Conservation (phyloP, 2,113 vertebrate species). For the Anhinga rufa region DNA sequence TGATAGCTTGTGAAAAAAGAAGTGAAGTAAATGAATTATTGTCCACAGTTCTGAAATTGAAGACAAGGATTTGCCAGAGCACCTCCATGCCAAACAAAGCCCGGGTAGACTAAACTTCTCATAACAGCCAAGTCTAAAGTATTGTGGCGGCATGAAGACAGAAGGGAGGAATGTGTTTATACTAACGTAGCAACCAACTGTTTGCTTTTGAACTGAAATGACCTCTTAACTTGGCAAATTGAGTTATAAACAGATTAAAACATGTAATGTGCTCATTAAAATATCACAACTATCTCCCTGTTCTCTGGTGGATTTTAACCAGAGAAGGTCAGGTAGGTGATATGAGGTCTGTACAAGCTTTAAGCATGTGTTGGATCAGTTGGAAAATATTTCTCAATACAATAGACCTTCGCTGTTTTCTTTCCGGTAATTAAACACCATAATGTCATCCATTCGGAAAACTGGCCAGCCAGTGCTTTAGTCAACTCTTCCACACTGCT, state of each 20-base stretch:
- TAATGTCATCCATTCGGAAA: background rate
- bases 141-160: background rate
- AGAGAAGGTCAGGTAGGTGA: background rate
- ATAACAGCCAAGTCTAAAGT: background rate
- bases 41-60: background rate
- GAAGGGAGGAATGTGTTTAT: background rate
- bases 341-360: background rate
- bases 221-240: background rate
- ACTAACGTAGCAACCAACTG: background rate
- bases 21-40: background rate
- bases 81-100: background rate
- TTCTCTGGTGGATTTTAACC: background rate
- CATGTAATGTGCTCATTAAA: background rate
- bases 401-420: background rate
- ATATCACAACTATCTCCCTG: background rate
- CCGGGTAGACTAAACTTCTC: background rate
- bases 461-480: background rate
- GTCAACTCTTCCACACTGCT: background rate
- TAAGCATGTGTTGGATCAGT: background rate
- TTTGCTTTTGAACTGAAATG: conserved; percentile 3
- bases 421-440: conserved; percentile 32
- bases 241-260: conserved; percentile 1
- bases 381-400: conserved; percentile 43
- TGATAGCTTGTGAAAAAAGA: conserved; percentile 76
- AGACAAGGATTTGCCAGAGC: background rate